A percentile compares a stretch with the other conserved stretches of the same genome.
phyloP scores from a whole-genome alignment of 2,888 invertebrate genomes.

The Dicyrtoma fusca region DNA sequence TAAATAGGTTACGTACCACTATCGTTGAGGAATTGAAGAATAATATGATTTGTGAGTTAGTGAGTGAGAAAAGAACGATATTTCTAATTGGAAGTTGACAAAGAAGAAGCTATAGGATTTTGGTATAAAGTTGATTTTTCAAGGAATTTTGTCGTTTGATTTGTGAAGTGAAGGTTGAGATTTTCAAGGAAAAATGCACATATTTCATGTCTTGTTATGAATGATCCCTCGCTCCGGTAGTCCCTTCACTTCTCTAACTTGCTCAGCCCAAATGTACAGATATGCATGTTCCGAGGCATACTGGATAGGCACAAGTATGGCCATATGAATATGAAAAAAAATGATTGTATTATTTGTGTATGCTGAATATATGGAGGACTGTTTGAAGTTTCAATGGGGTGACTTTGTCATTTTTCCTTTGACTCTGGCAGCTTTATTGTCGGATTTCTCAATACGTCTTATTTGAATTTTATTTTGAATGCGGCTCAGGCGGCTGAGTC shows the following conservation, averaged over 20 bases:
- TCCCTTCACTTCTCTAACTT: conserved; percentile 9
- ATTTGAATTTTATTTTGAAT: conserved; percentile 36
- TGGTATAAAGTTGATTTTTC: conserved; percentile 27
- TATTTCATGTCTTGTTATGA: conserved; percentile 32
- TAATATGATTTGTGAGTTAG: background rate
- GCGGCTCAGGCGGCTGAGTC: conserved; percentile 34
- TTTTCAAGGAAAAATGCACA: conserved; percentile 19
- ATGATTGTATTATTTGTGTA: conserved; percentile 26
- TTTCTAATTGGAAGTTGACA: conserved; percentile 21
- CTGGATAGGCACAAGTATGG: background rate
- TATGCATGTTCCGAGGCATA: background rate
- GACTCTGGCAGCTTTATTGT: conserved; percentile 37
- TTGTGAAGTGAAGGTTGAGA: conserved; percentile 28
- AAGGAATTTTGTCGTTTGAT: conserved; percentile 31
- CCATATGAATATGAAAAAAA: background rate
- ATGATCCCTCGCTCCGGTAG: conserved; percentile 21
- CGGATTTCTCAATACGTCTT: conserved; percentile 34
- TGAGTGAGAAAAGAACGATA: conserved; percentile 9
- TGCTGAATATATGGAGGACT: conserved; percentile 28
- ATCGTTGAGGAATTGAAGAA: no score
- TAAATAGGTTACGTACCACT: no score
- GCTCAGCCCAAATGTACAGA: no score
- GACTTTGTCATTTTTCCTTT: conserved; percentile 37
- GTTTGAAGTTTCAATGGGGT: conserved; percentile 31
- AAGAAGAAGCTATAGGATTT: conserved; percentile 18